phyloP scores from a whole-genome alignment of 2,888 invertebrate genomes.

The Drosophila niveifrons region DNA sequence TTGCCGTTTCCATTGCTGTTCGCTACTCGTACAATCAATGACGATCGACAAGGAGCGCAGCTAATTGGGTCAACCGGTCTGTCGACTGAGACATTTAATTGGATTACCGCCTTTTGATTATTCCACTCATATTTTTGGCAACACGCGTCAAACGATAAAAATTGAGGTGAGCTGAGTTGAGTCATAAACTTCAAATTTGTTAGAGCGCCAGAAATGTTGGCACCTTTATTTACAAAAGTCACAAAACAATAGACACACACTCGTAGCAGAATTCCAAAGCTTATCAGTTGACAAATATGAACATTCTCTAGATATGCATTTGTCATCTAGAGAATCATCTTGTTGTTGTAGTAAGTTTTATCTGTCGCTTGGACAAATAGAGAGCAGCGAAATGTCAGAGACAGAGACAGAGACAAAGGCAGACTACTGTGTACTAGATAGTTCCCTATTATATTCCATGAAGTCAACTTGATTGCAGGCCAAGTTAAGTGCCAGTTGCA shows the following conservation, averaged over 20 bases:
- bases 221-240: slow-evolving; percentile 51
- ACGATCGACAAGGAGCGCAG: slow-evolving; percentile 59
- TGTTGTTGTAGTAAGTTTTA: slow-evolving; percentile 52
- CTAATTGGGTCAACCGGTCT: slow-evolving; percentile 83
- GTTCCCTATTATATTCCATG: slow-evolving; percentile 28
- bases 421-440: slow-evolving; percentile 67
- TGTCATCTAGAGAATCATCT: slow-evolving; percentile 49
- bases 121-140: slow-evolving; percentile 44
- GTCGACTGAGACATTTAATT: slow-evolving; percentile 75
- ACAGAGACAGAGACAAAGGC: slow-evolving; percentile 51
- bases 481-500: slow-evolving; percentile 56
- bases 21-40: slow-evolving; percentile 37
- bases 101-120: slow-evolving; percentile 84
- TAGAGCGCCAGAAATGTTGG: slow-evolving; percentile 9
- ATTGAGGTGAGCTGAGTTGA: slow-evolving; percentile 18
- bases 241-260: slow-evolving; percentile 17
- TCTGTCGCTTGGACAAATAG: slow-evolving; percentile 61
- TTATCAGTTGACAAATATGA: slow-evolving; percentile 72
- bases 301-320: slow-evolving; percentile 20
- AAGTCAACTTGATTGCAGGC: slow-evolving; percentile 23
- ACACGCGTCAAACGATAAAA: slow-evolving; percentile 50
- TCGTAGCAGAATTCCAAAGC: slow-evolving; percentile 43
- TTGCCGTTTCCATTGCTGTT: slow-evolving; percentile 18
- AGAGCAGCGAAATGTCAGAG: slow-evolving; percentile 10
- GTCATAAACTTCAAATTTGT: slow-evolving; percentile 37